Evolutionary conservation across 2,888 invertebrate genomes (phyloP).

Genomic region (Pandemis heparana): DNA sequence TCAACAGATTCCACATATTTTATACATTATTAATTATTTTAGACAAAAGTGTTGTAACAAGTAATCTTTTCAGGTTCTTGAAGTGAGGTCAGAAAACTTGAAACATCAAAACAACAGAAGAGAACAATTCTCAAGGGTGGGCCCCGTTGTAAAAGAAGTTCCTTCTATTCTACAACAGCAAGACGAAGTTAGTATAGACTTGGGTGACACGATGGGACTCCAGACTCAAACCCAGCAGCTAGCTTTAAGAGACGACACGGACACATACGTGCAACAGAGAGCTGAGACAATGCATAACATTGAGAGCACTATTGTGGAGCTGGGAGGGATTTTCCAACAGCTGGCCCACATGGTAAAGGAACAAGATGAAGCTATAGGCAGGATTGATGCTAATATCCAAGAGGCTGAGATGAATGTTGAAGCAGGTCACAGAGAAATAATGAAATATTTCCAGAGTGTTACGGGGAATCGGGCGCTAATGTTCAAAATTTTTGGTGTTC

Average conservation of each 20-base stretch:
- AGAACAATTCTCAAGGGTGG: constrained; percentile 91
- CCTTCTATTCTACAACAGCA: constrained; percentile 86
- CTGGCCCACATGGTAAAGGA: constrained; percentile 98
- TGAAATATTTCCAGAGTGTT: constrained; percentile 98
- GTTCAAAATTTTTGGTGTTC: constrained; percentile 99
- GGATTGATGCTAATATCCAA: constrained; percentile 98
- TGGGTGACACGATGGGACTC: constrained; percentile 87
- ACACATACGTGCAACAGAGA: constrained; percentile 95
- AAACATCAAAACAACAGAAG: constrained; percentile 97
- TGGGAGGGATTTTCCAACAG: constrained; percentile 99
- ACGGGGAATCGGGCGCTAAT: constrained; percentile 99
- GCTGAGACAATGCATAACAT: constrained; percentile 99
- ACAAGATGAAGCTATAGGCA: constrained; percentile 98
- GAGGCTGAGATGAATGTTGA: constrained; percentile 98
- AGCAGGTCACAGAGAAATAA: constrained; percentile 98
- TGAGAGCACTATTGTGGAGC: constrained; percentile 98
- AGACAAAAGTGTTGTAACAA: not conserved
- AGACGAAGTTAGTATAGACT: constrained; percentile 94
- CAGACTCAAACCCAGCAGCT: constrained; percentile 87
- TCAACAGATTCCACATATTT: not conserved
- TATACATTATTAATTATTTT: not conserved
- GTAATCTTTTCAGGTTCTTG: constrained; percentile 88
- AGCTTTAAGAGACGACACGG: constrained; percentile 93
- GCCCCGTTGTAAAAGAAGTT: constrained; percentile 77
- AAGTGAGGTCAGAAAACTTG: constrained; percentile 98